Evolutionary conservation across 1,140 invertebrate species (phyloP), one percentile per base, ranked within the genome.

Genomic region (Calephelis nemesis): DNA sequence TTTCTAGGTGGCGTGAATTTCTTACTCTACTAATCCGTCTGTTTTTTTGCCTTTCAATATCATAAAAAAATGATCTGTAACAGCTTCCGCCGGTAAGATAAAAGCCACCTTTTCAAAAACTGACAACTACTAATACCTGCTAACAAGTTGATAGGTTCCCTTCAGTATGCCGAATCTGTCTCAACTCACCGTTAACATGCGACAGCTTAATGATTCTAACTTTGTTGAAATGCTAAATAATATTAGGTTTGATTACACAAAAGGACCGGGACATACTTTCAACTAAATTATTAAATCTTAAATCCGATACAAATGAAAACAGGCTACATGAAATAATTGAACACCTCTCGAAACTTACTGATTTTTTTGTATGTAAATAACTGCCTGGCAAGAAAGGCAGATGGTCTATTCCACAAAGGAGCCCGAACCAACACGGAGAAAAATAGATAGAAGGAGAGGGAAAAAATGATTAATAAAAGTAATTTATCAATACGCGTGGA

Each of bases 101-200:
- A 74, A 71, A 68, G 50, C 73, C 70, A 1, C 66, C 74, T 58
- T 76, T 76, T 71, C 64, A 69, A 74, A 77, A 77, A 68, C 62
- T 74, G 6, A 19, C 66, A 7, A 12, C 67, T 63, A 4, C 66
- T 58, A 70, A 72, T 67, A 65, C 15, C n/a, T n/a, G n/a, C n/a
- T 71, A 66, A 62, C 7, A 72, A 74, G 39, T 47, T 68, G 13
- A 30, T 73, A 69, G 73, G 73, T 47, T 74, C 69, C 42, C 63
- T 74, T n/a, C 2, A 74, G 68, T 67, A 63, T 71, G 0, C 72
- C 73, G 2, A 75, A 78, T 69, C 49, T 75, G 45, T n/a, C n/a
- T n/a, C n/a, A n/a, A 73, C 62, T 73, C 13, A 73, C 70, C 12
- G 47, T 71, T 7, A 74, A 74, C 42, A 74, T 72, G 71, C 9